phyloP scores from a whole-genome alignment of 2,113 vertebrate genomes.

The Eira barbara region DNA sequence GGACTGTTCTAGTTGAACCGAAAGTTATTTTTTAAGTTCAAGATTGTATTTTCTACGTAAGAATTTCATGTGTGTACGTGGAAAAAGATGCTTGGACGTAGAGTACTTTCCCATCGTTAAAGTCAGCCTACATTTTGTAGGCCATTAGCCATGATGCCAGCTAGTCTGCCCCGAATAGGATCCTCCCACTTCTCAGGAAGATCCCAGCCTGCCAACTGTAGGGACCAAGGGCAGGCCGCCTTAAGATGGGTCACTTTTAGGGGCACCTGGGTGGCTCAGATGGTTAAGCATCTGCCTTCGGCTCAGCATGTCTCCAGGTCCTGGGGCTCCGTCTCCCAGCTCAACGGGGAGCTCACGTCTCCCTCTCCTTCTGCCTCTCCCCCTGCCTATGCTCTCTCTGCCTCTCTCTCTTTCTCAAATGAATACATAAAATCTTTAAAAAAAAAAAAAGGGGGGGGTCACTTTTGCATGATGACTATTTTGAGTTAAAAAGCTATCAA shows the following conservation, averaged over 20 bases:
- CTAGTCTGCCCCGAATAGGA: background rate
- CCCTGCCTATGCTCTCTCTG: too few species aligned
- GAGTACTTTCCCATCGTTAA: background rate
- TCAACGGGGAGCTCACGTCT: too few species aligned
- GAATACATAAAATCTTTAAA: too few species aligned
- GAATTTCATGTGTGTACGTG: background rate
- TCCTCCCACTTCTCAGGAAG: background rate
- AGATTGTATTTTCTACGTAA: background rate
- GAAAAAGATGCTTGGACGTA: background rate
- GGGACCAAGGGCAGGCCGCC: background rate
- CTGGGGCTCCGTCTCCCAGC: too few species aligned
- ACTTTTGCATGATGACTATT: background rate
- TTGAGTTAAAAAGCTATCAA: background rate
- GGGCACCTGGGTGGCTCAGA: too few species aligned
- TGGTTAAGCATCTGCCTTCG: too few species aligned
- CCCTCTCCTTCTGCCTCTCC: too few species aligned
- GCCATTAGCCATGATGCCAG: too few species aligned
- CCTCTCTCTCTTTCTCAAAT: too few species aligned
- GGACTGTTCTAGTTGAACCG: background rate
- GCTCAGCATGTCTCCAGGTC: too few species aligned
- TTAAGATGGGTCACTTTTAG: background rate
- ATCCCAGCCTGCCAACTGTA: background rate
- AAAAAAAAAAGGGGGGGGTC: background rate
- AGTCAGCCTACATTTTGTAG: background rate
- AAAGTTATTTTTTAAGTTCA: background rate